A percentile compares a stretch with the other conserved stretches of the same genome.
Evolutionary conservation across 2,888 invertebrate species (phyloP).

Genomic region (Chrysolina oricalcia): DNA sequence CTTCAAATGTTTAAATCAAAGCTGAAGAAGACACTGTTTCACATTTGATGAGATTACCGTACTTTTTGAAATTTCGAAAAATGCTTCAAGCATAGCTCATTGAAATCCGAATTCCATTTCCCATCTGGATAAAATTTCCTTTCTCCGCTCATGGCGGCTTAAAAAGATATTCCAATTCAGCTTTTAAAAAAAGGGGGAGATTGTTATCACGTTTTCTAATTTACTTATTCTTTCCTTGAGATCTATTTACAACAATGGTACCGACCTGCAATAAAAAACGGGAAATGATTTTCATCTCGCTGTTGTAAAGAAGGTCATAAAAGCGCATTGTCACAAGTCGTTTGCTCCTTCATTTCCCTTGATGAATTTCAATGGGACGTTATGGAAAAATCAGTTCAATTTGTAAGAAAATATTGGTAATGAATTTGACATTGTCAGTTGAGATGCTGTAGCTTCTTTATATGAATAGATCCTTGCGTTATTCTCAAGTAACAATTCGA

Average conservation of each 20-base stretch:
- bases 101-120: no score
- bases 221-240: constrained; percentile 85
- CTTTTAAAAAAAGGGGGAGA: constrained; percentile 75
- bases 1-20: no score
- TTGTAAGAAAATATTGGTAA: constrained; percentile 28
- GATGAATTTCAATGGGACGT: constrained; percentile 47
- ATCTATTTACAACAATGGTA: constrained; percentile 79
- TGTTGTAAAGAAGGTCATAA: constrained; percentile 46
- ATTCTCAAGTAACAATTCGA: no score
- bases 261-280: constrained; percentile 67
- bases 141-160: constrained; percentile 27
- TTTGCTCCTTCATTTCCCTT: constrained; percentile 46
- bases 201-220: constrained; percentile 87
- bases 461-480: neutral
- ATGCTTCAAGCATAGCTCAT: no score
- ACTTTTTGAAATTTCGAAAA: no score
- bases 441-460: neutral
- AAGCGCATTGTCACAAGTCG: constrained; percentile 50
- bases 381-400: constrained; percentile 44
- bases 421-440: neutral
- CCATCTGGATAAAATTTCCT: neutral
- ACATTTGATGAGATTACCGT: no score
- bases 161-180: constrained; percentile 64
- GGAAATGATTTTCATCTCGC: constrained; percentile 61
- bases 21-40: no score